Conservation (phyloP, 2,113 vertebrate genomes). For the Rhagologus leucostigma region DNA sequence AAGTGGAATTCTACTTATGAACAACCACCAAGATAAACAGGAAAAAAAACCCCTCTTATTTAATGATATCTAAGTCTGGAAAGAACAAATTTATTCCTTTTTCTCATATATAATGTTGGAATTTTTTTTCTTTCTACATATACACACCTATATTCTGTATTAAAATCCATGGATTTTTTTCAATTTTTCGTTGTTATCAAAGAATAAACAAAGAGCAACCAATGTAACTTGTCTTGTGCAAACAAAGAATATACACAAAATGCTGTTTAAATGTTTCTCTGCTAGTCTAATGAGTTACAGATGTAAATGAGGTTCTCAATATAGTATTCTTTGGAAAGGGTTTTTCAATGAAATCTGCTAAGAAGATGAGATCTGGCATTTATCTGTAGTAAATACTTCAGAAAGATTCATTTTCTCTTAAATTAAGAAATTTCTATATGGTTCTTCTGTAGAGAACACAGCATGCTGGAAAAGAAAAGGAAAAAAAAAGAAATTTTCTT, state of each 20-base stretch:
- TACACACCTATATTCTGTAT: background rate
- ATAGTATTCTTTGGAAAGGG: background rate
- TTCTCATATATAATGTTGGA: background rate
- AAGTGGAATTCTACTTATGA: background rate
- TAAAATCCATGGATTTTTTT: background rate
- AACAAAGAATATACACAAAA: background rate
- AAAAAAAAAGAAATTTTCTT: background rate
- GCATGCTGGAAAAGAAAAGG: background rate
- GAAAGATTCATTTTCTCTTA: constrained; percentile 1
- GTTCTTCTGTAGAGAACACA: background rate
- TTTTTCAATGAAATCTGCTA: background rate
- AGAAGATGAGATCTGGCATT: background rate
- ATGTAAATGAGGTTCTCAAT: background rate
- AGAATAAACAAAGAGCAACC: background rate
- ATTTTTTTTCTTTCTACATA: background rate
- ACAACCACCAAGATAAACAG: background rate
- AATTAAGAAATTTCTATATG: background rate
- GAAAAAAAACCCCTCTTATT: background rate
- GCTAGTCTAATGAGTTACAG: background rate
- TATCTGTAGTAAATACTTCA: background rate
- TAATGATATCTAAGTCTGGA: background rate
- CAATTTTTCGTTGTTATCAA: background rate
- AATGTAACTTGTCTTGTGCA: background rate
- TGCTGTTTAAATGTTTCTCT: background rate
- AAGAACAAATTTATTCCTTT: background rate